These are phyloP conservation scores for Aphis gossypii DNA, from an alignment of 1,140 invertebrate species.

Conservation along the genomic window DNA sequence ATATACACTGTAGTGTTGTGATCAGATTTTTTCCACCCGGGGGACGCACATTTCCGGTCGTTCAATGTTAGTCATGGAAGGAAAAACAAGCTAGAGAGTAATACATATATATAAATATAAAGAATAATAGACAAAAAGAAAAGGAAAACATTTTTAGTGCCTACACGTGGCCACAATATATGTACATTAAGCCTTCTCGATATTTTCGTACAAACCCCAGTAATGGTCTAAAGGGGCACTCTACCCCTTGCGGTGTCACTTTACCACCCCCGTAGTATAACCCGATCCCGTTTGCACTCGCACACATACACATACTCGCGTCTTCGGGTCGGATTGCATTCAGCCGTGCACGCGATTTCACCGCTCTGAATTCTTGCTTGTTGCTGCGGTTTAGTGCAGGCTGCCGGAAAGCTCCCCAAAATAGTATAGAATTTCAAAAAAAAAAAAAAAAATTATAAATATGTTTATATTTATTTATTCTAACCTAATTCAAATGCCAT, in stretches of 20 bases:
- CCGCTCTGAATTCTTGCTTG: constrained; percentile 16
- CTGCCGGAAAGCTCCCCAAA: background rate
- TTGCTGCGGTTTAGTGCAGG: constrained; percentile 22
- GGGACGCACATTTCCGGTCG: constrained; percentile 22
- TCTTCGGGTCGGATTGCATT: constrained; percentile 41
- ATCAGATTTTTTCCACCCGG: constrained; percentile 36
- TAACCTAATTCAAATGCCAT: too few relatives aligned
- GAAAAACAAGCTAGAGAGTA: background rate
- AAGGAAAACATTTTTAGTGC: constrained; percentile 55
- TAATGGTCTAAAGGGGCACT: constrained; percentile 56
- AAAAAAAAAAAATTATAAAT: too few relatives aligned
- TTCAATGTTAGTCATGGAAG: background rate
- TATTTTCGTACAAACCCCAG: constrained; percentile 43
- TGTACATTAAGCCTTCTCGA: constrained; percentile 32
- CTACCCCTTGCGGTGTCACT: constrained; percentile 56
- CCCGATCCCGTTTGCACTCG: constrained; percentile 23
- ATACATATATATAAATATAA: background rate
- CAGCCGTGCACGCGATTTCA: background rate
- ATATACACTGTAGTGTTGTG: background rate
- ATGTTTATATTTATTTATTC: background rate
- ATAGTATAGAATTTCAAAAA: constrained; percentile 8
- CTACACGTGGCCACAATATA: constrained; percentile 43
- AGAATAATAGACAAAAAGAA: background rate
- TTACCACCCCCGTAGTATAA: constrained; percentile 34
- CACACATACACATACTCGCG: background rate